Evolutionary conservation across 2,888 invertebrate genomes (phyloP).

Genomic region (Agriopis marginaria): DNA sequence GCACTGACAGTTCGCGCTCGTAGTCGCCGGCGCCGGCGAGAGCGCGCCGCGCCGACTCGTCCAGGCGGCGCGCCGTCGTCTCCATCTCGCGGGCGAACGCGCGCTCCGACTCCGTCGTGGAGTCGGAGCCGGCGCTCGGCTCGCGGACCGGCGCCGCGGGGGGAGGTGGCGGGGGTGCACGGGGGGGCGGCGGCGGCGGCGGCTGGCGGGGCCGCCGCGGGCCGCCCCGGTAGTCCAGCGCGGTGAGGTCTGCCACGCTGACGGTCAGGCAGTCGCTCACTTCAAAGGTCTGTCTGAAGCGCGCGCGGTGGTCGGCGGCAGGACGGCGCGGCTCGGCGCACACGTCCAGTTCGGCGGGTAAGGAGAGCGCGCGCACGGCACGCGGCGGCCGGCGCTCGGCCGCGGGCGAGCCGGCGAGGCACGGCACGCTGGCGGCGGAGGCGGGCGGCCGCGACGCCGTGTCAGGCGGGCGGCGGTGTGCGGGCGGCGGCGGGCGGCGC

Average conservation of each 20-base stretch:
- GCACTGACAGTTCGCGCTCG: slow-evolving; percentile 85
- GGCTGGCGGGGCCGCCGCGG: slow-evolving; percentile 73
- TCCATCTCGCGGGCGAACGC: slow-evolving; percentile 81
- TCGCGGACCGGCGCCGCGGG: slow-evolving; percentile 67
- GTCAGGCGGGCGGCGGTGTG: slow-evolving; percentile 67
- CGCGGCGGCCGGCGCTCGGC: slow-evolving; percentile 71
- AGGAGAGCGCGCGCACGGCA: slow-evolving; percentile 79
- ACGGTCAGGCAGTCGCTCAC: slow-evolving; percentile 84
- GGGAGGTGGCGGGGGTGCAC: slow-evolving; percentile 63
- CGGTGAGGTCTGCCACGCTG: slow-evolving; percentile 88
- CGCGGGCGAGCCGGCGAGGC: slow-evolving; percentile 68
- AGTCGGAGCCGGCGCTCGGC: slow-evolving; percentile 79
- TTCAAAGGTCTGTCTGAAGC: slow-evolving; percentile 80
- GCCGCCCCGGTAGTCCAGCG: slow-evolving; percentile 84
- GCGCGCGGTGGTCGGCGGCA: slow-evolving; percentile 67
- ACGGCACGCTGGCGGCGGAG: slow-evolving; percentile 76
- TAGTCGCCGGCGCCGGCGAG: slow-evolving; percentile 84
- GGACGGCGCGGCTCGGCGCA: slow-evolving; percentile 78
- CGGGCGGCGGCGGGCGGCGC: slow-evolving; percentile 71
- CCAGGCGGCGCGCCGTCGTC: slow-evolving; percentile 76
- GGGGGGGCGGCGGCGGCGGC: slow-evolving; percentile 70
- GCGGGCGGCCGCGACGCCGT: slow-evolving; percentile 66
- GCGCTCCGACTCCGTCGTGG: slow-evolving; percentile 80
- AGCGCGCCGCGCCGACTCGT: slow-evolving; percentile 73
- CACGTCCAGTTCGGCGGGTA: slow-evolving; percentile 89